Evolutionary conservation across 2,113 vertebrate genomes (phyloP).

Genomic region (Helogale parvula): DNA sequence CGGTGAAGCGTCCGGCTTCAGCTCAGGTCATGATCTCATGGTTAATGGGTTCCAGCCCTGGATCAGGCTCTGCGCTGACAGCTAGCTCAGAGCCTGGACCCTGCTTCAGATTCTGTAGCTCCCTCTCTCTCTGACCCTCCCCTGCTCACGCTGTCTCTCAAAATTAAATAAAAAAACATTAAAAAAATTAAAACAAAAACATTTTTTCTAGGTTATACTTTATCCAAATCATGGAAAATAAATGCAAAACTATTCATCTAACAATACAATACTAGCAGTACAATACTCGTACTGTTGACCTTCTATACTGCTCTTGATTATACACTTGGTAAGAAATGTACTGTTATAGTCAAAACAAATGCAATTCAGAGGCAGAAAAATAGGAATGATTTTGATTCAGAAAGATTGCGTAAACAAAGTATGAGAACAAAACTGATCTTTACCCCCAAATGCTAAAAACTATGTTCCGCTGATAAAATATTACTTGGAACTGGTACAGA

Average conservation of each 20-base stretch:
- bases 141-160: too few relatives aligned
- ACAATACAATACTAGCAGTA: too few relatives aligned
- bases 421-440: neutral
- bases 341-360: neutral
- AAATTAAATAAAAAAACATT: too few relatives aligned
- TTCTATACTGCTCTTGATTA: neutral
- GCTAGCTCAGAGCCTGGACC: too few relatives aligned
- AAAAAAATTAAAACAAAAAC: neutral
- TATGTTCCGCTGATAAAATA: neutral
- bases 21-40: too few relatives aligned
- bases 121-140: too few relatives aligned
- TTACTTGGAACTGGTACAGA: neutral
- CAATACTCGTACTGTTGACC: neutral
- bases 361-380: neutral
- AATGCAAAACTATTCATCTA: neutral
- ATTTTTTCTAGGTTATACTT: neutral
- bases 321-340: neutral
- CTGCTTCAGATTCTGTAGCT: too few relatives aligned
- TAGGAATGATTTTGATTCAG: neutral
- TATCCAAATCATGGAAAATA: neutral
- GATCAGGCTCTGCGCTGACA: too few relatives aligned
- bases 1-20: too few relatives aligned
- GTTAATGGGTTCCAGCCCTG: too few relatives aligned
- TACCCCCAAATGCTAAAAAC: neutral
- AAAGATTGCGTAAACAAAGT: neutral